phyloP scores from a whole-genome alignment of 2,113 vertebrate species.

The Chascanopsetta lugubris region DNA sequence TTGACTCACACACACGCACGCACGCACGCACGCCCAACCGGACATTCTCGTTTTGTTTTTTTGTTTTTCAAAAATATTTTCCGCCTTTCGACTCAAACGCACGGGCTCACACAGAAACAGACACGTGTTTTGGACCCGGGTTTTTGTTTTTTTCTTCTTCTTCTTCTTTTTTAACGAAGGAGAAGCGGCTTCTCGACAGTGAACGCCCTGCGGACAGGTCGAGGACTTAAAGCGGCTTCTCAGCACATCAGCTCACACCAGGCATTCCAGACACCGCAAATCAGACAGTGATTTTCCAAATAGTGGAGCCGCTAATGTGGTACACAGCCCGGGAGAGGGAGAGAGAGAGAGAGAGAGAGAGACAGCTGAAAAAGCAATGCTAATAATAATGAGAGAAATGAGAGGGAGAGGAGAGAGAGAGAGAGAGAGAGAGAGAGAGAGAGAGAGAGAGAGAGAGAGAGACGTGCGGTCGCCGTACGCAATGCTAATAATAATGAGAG shows the following conservation, averaged over 20 bases:
- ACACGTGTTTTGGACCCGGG: constrained; percentile 41
- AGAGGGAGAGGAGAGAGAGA: too few species aligned
- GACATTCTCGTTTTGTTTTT: neutral
- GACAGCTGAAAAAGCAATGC: constrained; percentile 81
- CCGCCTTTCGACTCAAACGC: neutral
- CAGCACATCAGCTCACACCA: constrained; percentile 54
- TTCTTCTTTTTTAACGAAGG: constrained; percentile 21
- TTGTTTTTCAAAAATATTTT: neutral
- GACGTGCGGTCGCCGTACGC: constrained; percentile 58
- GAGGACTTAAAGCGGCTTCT: constrained; percentile 44
- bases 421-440: too few species aligned
- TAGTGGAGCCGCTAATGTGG: constrained; percentile 58
- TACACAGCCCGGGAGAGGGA: constrained; percentile 33
- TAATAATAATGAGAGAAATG: constrained; percentile 75
- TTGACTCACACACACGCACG: constrained; percentile 8
- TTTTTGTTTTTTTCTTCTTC: too few species aligned
- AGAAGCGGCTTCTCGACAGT: constrained; percentile 28
- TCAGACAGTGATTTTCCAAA: constrained; percentile 71
- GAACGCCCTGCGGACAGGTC: constrained; percentile 43
- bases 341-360: constrained; percentile 25
- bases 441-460: constrained; percentile 32
- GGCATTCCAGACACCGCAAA: constrained; percentile 72
- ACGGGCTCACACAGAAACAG: constrained; percentile 24
- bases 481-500: constrained; percentile 76
- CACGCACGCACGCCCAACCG: neutral